Conservation (phyloP, 2,797 vertebrate species). For the Smutsia temminckii region DNA sequence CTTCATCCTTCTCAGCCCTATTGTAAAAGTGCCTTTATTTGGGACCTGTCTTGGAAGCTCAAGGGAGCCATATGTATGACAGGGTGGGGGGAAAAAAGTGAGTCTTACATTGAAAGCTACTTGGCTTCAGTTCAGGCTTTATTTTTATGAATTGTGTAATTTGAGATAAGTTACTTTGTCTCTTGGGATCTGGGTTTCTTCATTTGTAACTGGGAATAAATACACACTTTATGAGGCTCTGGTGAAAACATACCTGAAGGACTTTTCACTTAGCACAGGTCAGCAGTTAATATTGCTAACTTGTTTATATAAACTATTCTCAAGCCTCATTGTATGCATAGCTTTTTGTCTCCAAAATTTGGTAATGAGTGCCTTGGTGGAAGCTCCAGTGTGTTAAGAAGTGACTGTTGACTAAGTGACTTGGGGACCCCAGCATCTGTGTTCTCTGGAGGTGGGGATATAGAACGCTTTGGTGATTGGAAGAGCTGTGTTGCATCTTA, state of each 20-base stretch:
- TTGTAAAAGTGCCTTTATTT: background rate
- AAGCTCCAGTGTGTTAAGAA: background rate
- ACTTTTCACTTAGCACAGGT: background rate
- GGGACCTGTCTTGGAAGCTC: background rate
- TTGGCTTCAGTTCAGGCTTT: conserved; percentile 2
- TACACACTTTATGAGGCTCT: background rate
- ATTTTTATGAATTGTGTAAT: background rate
- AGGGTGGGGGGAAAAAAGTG: too few species aligned
- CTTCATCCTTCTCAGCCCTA: background rate
- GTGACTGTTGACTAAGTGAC: background rate
- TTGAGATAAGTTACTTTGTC: conserved; percentile 7
- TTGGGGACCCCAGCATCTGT: background rate
- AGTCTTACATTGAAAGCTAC: background rate
- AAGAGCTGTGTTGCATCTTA: background rate
- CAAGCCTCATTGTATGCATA: background rate
- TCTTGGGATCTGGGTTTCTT: background rate
- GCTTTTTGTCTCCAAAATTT: background rate
- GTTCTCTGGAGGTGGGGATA: background rate
- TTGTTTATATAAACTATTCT: background rate
- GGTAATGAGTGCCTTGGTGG: background rate
- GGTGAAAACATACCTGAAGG: background rate
- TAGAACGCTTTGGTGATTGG: background rate
- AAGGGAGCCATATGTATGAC: background rate
- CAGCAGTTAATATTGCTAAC: background rate
- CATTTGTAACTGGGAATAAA: background rate